These are phyloP conservation scores for Babyrousa celebensis DNA, from an alignment of 2,797 vertebrate genomes.

Conservation along the genomic window DNA sequence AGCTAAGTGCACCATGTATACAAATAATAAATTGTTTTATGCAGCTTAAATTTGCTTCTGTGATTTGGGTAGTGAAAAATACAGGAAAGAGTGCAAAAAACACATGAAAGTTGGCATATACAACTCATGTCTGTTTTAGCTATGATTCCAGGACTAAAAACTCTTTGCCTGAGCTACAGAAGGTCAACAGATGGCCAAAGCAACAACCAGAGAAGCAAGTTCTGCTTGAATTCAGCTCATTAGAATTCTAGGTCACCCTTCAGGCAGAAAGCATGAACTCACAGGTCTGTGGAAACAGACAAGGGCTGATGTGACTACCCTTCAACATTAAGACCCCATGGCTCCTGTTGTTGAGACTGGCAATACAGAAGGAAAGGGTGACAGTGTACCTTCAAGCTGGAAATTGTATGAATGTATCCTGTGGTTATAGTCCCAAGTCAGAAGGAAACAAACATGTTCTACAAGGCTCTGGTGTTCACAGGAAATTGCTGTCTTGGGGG, in stretches of 20 bases:
- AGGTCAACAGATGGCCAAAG: constrained; percentile 38
- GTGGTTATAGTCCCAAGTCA: not conserved
- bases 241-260: constrained; percentile 58
- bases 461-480: not conserved
- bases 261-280: not conserved
- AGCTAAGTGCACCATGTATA: not conserved
- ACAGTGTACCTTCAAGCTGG: not conserved
- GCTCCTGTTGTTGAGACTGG: constrained; percentile 1
- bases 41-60: constrained; percentile 2
- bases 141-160: not conserved
- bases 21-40: not conserved
- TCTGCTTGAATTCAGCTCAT: constrained; percentile 58
- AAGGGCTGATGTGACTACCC: constrained; percentile 18
- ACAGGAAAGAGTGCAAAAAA: not conserved
- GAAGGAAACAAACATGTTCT: constrained; percentile 23
- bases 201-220: constrained; percentile 31
- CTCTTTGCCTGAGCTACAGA: not conserved
- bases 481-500: constrained; percentile 1
- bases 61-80: constrained; percentile 14
- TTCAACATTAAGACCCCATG: constrained; percentile 41
- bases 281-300: constrained; percentile 53
- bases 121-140: constrained; percentile 19
- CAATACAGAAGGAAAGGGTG: not conserved
- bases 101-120: not conserved
- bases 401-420: not conserved